Percentiles rank a stretch among this genome's conserved stretches.
Evolutionary conservation across 2,888 invertebrate genomes (phyloP).

Genomic region (Sisyra terminalis): DNA sequence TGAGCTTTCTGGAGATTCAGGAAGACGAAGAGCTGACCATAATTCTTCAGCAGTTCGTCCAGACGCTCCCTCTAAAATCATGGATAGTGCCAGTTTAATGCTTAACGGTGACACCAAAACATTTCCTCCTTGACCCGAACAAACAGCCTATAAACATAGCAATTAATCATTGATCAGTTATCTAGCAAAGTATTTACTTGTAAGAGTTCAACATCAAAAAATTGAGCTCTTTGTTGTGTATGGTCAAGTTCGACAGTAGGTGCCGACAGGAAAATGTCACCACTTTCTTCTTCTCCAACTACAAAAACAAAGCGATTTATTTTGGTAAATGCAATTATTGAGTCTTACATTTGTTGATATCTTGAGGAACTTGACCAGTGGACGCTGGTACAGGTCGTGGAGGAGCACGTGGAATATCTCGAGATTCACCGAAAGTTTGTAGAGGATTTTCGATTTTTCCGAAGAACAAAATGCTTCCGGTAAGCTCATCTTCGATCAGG

Average conservation of each 20-base stretch:
- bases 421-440: too few species aligned
- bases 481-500: conserved; percentile 59
- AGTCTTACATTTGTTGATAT: background rate
- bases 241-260: too few species aligned
- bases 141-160: conserved; percentile 12
- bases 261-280: too few species aligned
- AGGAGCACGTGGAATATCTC: too few species aligned
- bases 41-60: conserved; percentile 41
- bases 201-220: conserved; percentile 3
- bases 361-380: too few species aligned
- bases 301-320: too few species aligned
- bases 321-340: too few species aligned
- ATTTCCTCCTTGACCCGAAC: conserved; percentile 29
- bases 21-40: conserved; percentile 34
- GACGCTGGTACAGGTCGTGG: too few species aligned
- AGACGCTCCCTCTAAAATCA: conserved; percentile 43
- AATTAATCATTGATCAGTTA: too few species aligned
- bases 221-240: background rate
- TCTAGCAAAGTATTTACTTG: background rate
- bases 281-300: too few species aligned
- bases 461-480: conserved; percentile 55
- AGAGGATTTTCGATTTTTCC: conserved; percentile 54
- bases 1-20: conserved; percentile 20
- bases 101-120: conserved; percentile 50
- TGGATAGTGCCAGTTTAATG: conserved; percentile 41